These are phyloP conservation scores for Nineta flava DNA, from an alignment of 2,888 invertebrate genomes.

Conservation along the genomic window DNA sequence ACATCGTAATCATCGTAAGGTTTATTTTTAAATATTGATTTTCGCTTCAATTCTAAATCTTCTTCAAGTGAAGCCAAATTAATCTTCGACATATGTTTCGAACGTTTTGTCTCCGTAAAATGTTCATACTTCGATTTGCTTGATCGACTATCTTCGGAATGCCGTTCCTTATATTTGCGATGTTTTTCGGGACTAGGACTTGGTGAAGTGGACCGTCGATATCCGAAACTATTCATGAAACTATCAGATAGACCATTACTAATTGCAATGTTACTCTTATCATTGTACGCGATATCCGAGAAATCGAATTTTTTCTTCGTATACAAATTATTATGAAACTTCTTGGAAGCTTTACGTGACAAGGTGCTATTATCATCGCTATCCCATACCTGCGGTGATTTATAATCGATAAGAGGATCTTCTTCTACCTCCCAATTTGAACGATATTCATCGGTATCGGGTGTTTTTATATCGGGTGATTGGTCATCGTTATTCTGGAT, in stretches of 20 bases:
- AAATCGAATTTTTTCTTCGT: neutral
- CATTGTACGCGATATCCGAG: neutral
- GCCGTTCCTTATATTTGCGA: neutral
- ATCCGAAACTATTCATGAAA: neutral
- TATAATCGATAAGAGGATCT: slow-evolving; percentile 10
- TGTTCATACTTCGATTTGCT: neutral
- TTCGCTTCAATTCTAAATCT: neutral
- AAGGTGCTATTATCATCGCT: slow-evolving; percentile 3
- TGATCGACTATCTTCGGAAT: neutral
- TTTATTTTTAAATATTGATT: slow-evolving; percentile 1
- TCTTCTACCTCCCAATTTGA: slow-evolving; percentile 21
- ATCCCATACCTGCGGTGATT: slow-evolving; percentile 1
- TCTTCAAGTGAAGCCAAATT: neutral
- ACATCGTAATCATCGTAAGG: neutral
- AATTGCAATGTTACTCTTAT: neutral
- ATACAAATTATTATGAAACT: neutral
- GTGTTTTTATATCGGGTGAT: slow-evolving; percentile 12
- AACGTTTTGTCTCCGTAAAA: neutral
- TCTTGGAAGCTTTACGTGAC: neutral
- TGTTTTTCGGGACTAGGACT: neutral
- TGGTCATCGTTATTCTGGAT: slow-evolving; percentile 5
- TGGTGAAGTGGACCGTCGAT: neutral
- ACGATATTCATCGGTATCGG: slow-evolving; percentile 19
- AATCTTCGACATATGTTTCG: neutral
- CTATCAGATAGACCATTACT: neutral